Percentiles rank a stretch among this genome's conserved stretches.
phyloP scores from a whole-genome alignment of 2,797 vertebrate genomes.

The Rhodeus uyekii region DNA sequence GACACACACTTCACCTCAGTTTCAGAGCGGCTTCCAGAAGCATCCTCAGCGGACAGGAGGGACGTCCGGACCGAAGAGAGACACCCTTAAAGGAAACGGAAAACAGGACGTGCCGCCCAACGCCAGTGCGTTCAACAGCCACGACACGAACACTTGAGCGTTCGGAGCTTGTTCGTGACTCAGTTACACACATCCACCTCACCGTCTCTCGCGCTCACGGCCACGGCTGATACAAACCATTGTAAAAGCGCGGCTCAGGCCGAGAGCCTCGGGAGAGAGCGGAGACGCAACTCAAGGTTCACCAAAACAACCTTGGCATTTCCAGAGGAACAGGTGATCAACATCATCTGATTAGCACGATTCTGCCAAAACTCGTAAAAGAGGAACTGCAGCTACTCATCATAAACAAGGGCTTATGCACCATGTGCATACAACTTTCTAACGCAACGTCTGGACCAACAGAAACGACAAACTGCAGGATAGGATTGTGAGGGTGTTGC shows the following conservation, averaged over 20 bases:
- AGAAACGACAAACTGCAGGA: constrained; percentile 67
- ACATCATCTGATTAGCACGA: constrained; percentile 66
- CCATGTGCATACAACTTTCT: constrained; percentile 81
- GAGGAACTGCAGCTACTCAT: constrained; percentile 1
- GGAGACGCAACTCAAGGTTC: constrained; percentile 80
- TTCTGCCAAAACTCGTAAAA: constrained; percentile 52
- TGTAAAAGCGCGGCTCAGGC: constrained; percentile 90
- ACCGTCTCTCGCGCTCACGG: no score
- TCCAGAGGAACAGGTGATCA: constrained; percentile 61
- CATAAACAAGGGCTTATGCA: constrained; percentile 88
- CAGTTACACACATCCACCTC: not conserved
- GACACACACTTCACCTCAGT: constrained; percentile 30
- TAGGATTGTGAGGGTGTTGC: constrained; percentile 45
- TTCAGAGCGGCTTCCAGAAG: not conserved
- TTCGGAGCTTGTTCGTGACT: not conserved
- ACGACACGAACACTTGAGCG: not conserved
- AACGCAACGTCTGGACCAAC: constrained; percentile 61
- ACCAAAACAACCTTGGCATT: constrained; percentile 85
- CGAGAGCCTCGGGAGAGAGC: constrained; percentile 32
- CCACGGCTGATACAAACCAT: constrained; percentile 96
- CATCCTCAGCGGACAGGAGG: not conserved
- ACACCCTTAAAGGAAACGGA: not conserved
- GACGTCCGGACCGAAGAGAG: not conserved
- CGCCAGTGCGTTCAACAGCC: not conserved
- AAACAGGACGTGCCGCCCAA: not conserved